Conservation (phyloP, 2,888 invertebrate species). For the Machimus rusticus region DNA sequence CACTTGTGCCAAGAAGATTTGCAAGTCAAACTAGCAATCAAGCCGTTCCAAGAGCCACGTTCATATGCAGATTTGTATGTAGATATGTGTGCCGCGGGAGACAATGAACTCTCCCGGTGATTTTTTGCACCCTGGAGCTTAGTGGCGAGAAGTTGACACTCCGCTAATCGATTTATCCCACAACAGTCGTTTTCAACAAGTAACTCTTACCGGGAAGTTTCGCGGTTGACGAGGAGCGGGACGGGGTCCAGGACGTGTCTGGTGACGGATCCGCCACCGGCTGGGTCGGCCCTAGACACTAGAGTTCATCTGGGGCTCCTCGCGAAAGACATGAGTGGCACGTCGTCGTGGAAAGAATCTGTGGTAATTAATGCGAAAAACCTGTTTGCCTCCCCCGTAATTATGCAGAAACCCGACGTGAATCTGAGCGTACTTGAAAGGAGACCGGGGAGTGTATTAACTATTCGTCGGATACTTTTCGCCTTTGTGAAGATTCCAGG, state of each 20-base stretch:
- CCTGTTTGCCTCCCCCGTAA: constrained; percentile 33
- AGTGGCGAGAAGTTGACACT: background rate
- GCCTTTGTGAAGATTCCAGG: constrained; percentile 26
- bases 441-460: constrained; percentile 28
- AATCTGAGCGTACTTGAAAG: constrained; percentile 26
- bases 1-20: background rate
- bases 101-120: background rate
- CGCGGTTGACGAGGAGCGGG: background rate
- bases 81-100: background rate
- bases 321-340: background rate
- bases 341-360: constrained; percentile 28
- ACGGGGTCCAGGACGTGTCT: background rate
- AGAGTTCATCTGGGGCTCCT: background rate
- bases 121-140: background rate
- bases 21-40: background rate
- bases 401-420: constrained; percentile 34
- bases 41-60: background rate
- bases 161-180: constrained; percentile 22
- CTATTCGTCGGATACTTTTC: constrained; percentile 32
- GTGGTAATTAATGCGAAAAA: constrained; percentile 37
- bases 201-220: background rate
- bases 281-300: background rate
- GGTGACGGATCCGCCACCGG: background rate
- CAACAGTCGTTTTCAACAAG: background rate
- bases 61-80: too few species aligned